Percentiles rank a stretch among this genome's conserved stretches.
Conservation (phyloP, 1,140 invertebrate genomes). For the Cheumatopsyche charites region DNA sequence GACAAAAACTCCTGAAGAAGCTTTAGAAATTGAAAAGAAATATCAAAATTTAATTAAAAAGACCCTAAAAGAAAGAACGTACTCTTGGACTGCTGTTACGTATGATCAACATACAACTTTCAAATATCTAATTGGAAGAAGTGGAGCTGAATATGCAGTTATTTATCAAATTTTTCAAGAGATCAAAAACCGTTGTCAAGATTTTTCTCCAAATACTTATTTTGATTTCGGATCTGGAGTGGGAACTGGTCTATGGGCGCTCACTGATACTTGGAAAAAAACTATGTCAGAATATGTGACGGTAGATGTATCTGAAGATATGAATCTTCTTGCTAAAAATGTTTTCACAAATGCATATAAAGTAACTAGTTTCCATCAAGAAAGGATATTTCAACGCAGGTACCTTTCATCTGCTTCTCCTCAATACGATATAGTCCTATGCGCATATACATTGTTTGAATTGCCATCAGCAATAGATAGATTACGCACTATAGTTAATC, state of each 20-base stretch:
- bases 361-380: slow-evolving; percentile 62
- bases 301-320: slow-evolving; percentile 78
- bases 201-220: slow-evolving; percentile 77
- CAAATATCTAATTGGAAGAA: slow-evolving; percentile 72
- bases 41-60: slow-evolving; percentile 52
- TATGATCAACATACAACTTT: slow-evolving; percentile 69
- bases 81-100: slow-evolving; percentile 74
- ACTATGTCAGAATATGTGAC: slow-evolving; percentile 80
- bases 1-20: slow-evolving; percentile 50
- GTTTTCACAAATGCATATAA: slow-evolving; percentile 71
- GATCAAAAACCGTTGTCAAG: slow-evolving; percentile 66
- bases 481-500: slow-evolving; percentile 72
- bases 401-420: slow-evolving; percentile 73
- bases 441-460: slow-evolving; percentile 83
- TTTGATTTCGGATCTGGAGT: slow-evolving; percentile 92
- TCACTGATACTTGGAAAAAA: slow-evolving; percentile 71
- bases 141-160: slow-evolving; percentile 77
- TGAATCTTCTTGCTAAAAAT: slow-evolving; percentile 79
- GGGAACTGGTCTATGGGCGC: slow-evolving; percentile 84
- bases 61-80: slow-evolving; percentile 61
- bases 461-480: slow-evolving; percentile 70
- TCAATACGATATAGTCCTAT: slow-evolving; percentile 79
- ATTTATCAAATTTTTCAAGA: slow-evolving; percentile 75
- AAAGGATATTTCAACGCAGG: slow-evolving; percentile 76
- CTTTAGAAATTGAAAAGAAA: slow-evolving; percentile 49